These are phyloP conservation scores for Ptilodon capucinus DNA, from an alignment of 2,888 invertebrate species.

Conservation along the genomic window DNA sequence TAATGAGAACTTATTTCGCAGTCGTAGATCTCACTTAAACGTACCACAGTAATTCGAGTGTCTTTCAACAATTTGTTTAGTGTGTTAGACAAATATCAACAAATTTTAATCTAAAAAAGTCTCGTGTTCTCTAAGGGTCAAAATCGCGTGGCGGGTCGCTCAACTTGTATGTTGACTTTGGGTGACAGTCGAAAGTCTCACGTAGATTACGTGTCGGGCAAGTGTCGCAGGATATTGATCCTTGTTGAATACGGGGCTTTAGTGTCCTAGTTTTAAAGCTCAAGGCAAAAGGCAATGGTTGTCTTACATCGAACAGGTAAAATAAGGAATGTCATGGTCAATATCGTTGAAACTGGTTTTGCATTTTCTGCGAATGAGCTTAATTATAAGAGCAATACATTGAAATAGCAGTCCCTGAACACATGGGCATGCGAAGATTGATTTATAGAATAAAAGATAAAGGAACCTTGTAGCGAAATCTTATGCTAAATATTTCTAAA, in stretches of 20 bases:
- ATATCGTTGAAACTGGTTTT: conserved; percentile 37
- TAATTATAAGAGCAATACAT: conserved; percentile 24
- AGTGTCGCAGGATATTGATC: not conserved
- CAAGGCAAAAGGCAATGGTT: conserved; percentile 35
- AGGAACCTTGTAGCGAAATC: conserved; percentile 19
- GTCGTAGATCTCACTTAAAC: conserved; percentile 7
- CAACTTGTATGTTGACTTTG: not conserved
- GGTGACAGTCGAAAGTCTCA: not conserved
- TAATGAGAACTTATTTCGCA: conserved; percentile 23
- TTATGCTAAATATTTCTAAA: conserved; percentile 14
- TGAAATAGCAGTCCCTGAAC: conserved; percentile 15
- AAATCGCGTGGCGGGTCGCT: not conserved
- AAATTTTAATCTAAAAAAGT: conserved; percentile 25
- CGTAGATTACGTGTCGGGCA: not conserved
- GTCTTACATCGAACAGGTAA: conserved; percentile 37
- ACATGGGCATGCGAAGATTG: conserved; percentile 20
- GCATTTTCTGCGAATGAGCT: conserved; percentile 32
- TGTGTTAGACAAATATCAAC: conserved; percentile 23
- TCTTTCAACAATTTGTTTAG: conserved; percentile 19
- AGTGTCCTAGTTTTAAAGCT: conserved; percentile 35
- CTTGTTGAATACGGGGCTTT: not conserved
- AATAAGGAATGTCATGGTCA: conserved; percentile 46
- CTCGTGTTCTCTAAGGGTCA: conserved; percentile 14
- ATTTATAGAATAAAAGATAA: conserved; percentile 18
- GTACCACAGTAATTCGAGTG: conserved; percentile 23